Conservation (phyloP, 1,140 invertebrate genomes). For the Fragariocoptes setiger region DNA sequence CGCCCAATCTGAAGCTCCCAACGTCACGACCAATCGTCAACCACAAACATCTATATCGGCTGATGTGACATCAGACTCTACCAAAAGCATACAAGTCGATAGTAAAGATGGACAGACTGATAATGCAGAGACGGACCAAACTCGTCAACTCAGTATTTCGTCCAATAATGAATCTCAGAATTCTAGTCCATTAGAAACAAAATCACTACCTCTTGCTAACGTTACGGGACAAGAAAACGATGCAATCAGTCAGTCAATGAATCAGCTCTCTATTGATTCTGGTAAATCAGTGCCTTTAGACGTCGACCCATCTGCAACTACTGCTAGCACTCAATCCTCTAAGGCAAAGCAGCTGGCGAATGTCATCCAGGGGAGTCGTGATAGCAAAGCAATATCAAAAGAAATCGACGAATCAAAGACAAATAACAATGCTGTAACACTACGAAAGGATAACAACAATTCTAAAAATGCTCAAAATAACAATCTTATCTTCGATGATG, state of each 20-base stretch:
- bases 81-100: not conserved
- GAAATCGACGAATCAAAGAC: too few relatives aligned
- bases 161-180: not conserved
- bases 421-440: too few relatives aligned
- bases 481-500: not conserved
- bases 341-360: too few relatives aligned
- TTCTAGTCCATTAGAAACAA: not conserved
- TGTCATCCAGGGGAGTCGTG: too few relatives aligned
- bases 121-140: not conserved
- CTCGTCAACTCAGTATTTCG: not conserved
- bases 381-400: not conserved
- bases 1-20: not conserved
- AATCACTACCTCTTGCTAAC: too few relatives aligned
- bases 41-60: not conserved
- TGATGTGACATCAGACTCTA: not conserved
- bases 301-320: too few relatives aligned
- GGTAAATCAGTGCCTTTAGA: too few relatives aligned
- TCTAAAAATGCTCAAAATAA: not conserved
- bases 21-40: not conserved
- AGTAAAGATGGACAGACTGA: not conserved
- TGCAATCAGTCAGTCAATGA: not conserved
- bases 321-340: too few relatives aligned
- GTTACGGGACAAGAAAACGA: too few relatives aligned
- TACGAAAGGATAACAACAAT: too few relatives aligned
- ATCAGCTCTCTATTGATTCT: not conserved